Evolutionary conservation across 2,797 vertebrate species (phyloP), one percentile per base, ranked within the genome.

Genomic region (Staurois parvus): DNA sequence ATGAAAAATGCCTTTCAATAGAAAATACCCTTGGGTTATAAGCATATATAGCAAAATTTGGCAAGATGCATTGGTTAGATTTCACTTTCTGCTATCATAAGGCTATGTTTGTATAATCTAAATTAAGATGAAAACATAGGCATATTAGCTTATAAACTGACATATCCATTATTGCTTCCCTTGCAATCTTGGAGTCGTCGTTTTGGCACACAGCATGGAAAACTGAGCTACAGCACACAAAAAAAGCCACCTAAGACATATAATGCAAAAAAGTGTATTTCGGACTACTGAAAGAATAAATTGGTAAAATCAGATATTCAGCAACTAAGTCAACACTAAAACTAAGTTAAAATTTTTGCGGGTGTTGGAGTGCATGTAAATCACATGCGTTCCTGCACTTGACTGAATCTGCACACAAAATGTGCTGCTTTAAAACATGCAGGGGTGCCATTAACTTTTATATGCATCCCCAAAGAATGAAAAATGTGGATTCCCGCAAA

Each of bases 81-180:
- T 66, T 72, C 12, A 6, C 42, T 40, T 12, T 37, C 69, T 37
- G 34, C 10, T 24, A n/a, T 26, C 70, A 72, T 26, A 42, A n/a
- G 34, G 34, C 37, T n/a, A 42, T 72, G 34, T 72, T 45, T 42
- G 21, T 37, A n/a, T 72, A 42, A 72, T 72, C 24, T 72, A 72
- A 72, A 40, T 72, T 72, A 45, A 28, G 70, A 72, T 72, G 34
- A 72, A 13, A 72, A 45, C 21, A 15, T 42, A 37, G 26, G 37
- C 24, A 72, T 40, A 42, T 72, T n/a, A 12, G 15, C 15, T 45
- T 72, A 45, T 42, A 42, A 72, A n/a, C 34, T 72, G 15, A 24
- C 34, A 42, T 21, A n/a, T 12, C 34, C 11, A 26, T 72, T 26
- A 42, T 42, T 66, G 37, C 34, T 72, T 11, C 26, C 21, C 11